Percentiles rank a stretch among this genome's conserved stretches.
Evolutionary conservation across 2,888 invertebrate species (phyloP).

Genomic region (Lasiommata megera): DNA sequence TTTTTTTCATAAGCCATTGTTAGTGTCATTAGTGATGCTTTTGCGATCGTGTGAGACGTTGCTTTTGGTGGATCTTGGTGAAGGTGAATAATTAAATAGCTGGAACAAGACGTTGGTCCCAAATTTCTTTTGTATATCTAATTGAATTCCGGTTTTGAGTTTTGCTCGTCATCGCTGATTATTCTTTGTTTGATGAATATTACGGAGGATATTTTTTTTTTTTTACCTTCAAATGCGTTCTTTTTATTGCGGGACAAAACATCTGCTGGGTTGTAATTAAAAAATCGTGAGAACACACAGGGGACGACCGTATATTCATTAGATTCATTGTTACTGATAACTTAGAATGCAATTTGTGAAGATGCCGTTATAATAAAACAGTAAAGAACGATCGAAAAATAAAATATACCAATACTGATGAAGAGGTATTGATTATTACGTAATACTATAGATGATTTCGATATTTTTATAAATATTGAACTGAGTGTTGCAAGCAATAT

Average conservation of each 20-base stretch:
- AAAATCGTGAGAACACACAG: constrained; percentile 74
- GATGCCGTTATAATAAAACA: constrained; percentile 22
- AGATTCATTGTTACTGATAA: constrained; percentile 31
- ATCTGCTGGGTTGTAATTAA: constrained; percentile 73
- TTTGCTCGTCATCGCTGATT: constrained; percentile 71
- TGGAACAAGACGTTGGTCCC: constrained; percentile 72
- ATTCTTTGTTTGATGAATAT: constrained; percentile 69
- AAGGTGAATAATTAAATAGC: constrained; percentile 69
- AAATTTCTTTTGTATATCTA: constrained; percentile 70
- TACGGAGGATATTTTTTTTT: constrained; percentile 60
- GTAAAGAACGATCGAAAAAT: neutral
- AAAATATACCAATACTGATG: too few relatives aligned
- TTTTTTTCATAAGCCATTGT: constrained; percentile 61
- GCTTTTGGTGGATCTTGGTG: constrained; percentile 46
- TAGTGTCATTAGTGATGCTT: constrained; percentile 66
- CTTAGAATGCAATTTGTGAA: constrained; percentile 17
- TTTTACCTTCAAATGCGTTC: constrained; percentile 56
- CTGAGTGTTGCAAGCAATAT: too few relatives aligned
- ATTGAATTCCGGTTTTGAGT: constrained; percentile 78
- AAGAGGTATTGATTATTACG: too few relatives aligned
- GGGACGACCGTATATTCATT: constrained; percentile 61
- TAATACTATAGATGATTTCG: too few relatives aligned
- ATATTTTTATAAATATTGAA: too few relatives aligned
- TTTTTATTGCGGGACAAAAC: constrained; percentile 59
- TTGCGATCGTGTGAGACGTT: constrained; percentile 63